phyloP scores from a whole-genome alignment of 2,797 vertebrate species.

The Chelonia mydas region DNA sequence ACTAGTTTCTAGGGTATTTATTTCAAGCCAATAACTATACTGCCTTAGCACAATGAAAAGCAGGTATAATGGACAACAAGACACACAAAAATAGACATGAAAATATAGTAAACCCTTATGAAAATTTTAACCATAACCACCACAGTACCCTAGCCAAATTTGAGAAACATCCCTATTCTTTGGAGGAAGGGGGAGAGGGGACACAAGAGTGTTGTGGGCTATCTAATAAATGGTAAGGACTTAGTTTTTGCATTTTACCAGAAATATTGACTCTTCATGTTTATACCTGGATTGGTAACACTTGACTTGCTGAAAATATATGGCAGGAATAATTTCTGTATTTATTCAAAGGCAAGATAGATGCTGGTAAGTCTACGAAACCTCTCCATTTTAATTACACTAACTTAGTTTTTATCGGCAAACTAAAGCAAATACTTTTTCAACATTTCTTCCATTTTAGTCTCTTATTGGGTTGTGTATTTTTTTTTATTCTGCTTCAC shows the following conservation, averaged over 20 bases:
- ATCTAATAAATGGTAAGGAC: not conserved
- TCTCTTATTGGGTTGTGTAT: not conserved
- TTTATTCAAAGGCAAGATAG: not conserved
- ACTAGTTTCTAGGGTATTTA: not conserved
- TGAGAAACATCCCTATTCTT: not conserved
- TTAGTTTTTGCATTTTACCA: not conserved
- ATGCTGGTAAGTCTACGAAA: not conserved
- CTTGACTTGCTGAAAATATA: not conserved
- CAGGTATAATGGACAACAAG: not conserved
- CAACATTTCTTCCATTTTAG: not conserved
- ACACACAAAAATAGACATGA: not conserved
- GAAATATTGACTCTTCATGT: rapidly evolving
- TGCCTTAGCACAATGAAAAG: not conserved
- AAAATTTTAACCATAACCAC: not conserved
- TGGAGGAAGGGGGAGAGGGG: not conserved
- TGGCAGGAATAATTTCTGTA: not conserved
- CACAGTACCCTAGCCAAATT: not conserved
- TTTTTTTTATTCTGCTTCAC: not conserved
- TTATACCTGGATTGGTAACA: not conserved
- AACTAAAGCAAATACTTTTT: not conserved
- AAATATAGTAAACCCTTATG: not conserved
- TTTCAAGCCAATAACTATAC: not conserved
- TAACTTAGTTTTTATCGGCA: not conserved
- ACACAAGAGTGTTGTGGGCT: not conserved
- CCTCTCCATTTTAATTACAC: not conserved